phyloP scores from a whole-genome alignment of 2,113 vertebrate species.

The Archilochus colubris region DNA sequence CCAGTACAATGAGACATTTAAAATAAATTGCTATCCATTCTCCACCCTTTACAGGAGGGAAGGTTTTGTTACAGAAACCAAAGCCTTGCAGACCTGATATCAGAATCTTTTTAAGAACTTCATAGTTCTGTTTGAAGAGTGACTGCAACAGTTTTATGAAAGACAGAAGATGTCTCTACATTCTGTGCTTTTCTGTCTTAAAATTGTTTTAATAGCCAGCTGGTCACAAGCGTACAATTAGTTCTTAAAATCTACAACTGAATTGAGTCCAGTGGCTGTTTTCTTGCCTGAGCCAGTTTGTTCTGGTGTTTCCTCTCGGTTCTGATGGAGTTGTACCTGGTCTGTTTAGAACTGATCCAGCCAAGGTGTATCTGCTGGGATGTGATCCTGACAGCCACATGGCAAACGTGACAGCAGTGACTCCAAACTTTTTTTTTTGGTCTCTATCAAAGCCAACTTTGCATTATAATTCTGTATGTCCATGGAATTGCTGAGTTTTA shows the following conservation, averaged over 20 bases:
- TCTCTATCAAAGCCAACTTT: neutral
- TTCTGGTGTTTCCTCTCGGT: neutral
- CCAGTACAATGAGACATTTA: neutral
- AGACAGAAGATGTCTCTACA: neutral
- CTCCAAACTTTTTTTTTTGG: neutral
- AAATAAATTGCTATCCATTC: neutral
- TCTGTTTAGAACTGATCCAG: neutral
- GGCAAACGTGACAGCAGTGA: neutral
- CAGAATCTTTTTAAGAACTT: neutral
- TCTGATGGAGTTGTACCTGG: neutral
- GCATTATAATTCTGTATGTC: neutral
- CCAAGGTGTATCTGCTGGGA: neutral
- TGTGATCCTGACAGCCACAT: accelerated
- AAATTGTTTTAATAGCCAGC: neutral
- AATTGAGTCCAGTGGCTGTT: neutral
- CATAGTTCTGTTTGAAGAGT: neutral
- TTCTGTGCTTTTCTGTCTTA: neutral
- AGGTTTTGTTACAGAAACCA: neutral
- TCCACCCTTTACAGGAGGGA: neutral
- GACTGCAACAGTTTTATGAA: neutral
- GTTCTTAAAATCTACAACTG: too few relatives aligned
- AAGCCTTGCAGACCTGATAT: neutral
- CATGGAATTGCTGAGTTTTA: neutral
- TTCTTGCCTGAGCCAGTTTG: neutral
- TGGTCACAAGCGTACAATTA: neutral